These are phyloP conservation scores for Sebastolobus alascanus DNA, from an alignment of 2,797 vertebrate species.

Conservation along the genomic window DNA sequence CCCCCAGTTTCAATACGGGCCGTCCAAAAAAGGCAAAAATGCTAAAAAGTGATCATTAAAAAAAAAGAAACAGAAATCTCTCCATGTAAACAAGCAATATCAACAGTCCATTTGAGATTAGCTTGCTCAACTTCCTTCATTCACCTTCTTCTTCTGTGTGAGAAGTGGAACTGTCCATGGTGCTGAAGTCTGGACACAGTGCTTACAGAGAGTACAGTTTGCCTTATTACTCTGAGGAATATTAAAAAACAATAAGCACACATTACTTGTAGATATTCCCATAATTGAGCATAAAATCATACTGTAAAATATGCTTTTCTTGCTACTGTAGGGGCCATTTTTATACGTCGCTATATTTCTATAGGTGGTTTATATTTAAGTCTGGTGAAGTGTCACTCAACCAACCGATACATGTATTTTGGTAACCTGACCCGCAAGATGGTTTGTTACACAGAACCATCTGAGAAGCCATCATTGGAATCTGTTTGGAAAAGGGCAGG, in stretches of 20 bases:
- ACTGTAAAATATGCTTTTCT: not conserved
- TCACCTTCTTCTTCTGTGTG: not conserved
- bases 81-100: not conserved
- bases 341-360: not conserved
- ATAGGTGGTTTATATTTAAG: not conserved
- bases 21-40: not conserved
- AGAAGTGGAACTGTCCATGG: slow-evolving; percentile 44
- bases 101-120: not conserved
- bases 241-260: not conserved
- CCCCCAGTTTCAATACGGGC: not conserved
- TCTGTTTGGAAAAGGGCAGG: not conserved
- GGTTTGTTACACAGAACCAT: not conserved
- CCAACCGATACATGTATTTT: not conserved
- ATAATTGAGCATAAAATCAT: not conserved
- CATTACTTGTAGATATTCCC: not conserved
- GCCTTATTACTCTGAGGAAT: not conserved
- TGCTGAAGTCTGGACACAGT: slow-evolving; percentile 27
- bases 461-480: not conserved
- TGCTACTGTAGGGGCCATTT: not conserved
- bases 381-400: not conserved
- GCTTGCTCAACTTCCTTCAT: not conserved
- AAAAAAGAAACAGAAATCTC: not conserved
- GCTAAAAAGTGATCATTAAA: accelerated
- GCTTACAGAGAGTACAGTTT: not conserved
- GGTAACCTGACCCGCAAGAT: not conserved